Evolutionary conservation across 1,140 invertebrate species (phyloP).

Genomic region (Adoxophyes honmai): DNA sequence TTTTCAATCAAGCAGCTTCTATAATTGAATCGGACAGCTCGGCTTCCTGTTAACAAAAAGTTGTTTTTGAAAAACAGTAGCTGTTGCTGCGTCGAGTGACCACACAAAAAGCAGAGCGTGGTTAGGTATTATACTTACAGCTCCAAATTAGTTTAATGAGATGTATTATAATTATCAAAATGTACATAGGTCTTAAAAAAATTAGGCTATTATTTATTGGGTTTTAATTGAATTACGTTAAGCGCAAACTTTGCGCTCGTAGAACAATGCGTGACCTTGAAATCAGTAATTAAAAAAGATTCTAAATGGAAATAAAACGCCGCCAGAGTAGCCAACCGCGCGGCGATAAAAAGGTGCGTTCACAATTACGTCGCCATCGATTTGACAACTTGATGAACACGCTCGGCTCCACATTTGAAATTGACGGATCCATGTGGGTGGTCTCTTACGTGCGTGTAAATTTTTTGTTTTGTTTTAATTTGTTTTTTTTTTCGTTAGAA

Average conservation of each 20-base stretch:
- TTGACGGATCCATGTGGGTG: slow-evolving; percentile 66
- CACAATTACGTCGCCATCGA: slow-evolving; percentile 69
- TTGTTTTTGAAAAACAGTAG: slow-evolving; percentile 17
- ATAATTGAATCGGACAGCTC: slow-evolving; percentile 37
- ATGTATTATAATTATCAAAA: too few species aligned
- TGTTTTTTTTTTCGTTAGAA: slow-evolving; percentile 45
- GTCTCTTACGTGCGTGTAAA: slow-evolving; percentile 48
- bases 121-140: background rate
- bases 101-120: slow-evolving; percentile 19
- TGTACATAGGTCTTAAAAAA: too few species aligned
- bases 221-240: too few species aligned
- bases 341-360: slow-evolving; percentile 40
- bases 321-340: slow-evolving; percentile 8
- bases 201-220: too few species aligned
- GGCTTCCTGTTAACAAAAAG: slow-evolving; percentile 29
- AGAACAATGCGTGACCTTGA: too few species aligned
- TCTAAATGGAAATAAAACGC: background rate
- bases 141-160: too few species aligned
- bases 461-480: slow-evolving; percentile 52
- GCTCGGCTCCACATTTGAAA: slow-evolving; percentile 57
- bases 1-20: slow-evolving; percentile 22
- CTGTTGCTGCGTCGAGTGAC: slow-evolving; percentile 17
- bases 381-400: slow-evolving; percentile 75
- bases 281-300: slow-evolving; percentile 29
- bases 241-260: background rate